Base-by-base conservation (phyloP, 2,888 invertebrate genomes). In the Lasiommata megera region DNA sequence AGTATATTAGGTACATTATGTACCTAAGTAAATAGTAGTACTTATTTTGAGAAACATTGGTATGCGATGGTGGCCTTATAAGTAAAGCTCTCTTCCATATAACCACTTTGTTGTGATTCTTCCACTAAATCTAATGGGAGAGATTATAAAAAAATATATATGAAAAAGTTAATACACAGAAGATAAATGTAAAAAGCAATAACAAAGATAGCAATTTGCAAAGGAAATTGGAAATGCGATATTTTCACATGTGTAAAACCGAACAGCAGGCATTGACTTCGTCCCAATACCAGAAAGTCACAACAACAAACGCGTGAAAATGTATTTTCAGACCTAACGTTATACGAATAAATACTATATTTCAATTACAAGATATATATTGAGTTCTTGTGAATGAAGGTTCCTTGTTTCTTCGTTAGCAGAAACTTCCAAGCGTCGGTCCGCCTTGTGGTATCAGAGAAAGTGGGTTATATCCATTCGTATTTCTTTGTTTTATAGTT, bases 371-470 rank as follows among this genome's bases (percentile, higher is more conserved):
- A 8, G 7, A 8, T 14, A 31, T 37, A 18, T 43, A 36, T 53
- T 46, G 58, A 37, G 56, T 62, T 67, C 63, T 64, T 60, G 59
- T 73, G 73, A 73, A 73, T 72, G 71, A 65, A 55, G 62, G 60
- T 60, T 62, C 60, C 60, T 55, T 62, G 62, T 62, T 55, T 54
- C 57, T 48, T 58, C 52, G 53, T 62, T 62, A 62, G 62, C 60
- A 52, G 31, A 40, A 47, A 34, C 29, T 46, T 12, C 57, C 53
- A 60, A 58, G 12, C 31, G 59, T 57, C 65, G 63, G 65, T 53
- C 64, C 65, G 61, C 56, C 34, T 54, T 55, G 53, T 51, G 50
- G 47, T 61, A 48, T 63, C 56, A 43, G 48, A 56, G 46, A 60
- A 54, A 62, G 51, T 61, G 51, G 62, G 57, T 51, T 55, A 43